These are phyloP conservation scores for Caenorhabditis remanei DNA, from an alignment of 1,140 invertebrate species.

Conservation along the genomic window DNA sequence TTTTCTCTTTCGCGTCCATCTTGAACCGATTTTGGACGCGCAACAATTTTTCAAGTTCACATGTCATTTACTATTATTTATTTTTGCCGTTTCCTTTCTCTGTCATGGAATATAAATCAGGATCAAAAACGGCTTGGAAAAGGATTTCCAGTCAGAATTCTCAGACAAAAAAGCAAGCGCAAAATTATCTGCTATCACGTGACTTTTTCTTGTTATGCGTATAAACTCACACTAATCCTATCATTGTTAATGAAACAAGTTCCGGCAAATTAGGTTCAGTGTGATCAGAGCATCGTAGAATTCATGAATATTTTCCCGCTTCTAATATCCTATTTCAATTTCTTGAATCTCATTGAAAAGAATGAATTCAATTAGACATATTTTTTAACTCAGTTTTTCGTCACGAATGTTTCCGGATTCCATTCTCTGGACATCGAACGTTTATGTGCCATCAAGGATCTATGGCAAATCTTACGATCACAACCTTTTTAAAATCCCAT, in stretches of 20 bases:
- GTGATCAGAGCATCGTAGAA: not conserved
- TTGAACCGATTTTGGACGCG: conserved; percentile 25
- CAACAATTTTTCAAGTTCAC: conserved; percentile 6
- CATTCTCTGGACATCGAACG: too few species aligned
- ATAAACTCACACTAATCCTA: conserved; percentile 17
- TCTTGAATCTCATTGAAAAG: too few species aligned
- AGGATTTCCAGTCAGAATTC: conserved; percentile 7
- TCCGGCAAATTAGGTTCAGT: conserved; percentile 33
- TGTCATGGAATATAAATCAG: not conserved
- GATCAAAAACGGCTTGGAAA: not conserved
- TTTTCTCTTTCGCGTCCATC: conserved; percentile 19
- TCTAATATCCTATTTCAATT: too few species aligned
- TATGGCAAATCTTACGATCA: too few species aligned
- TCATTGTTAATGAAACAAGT: conserved; percentile 17
- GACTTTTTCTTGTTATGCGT: not conserved
- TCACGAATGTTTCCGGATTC: too few species aligned
- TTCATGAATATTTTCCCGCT: too few species aligned
- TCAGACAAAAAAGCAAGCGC: not conserved
- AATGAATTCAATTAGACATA: too few species aligned
- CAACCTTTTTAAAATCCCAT: too few species aligned
- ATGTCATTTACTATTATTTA: not conserved
- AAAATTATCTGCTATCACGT: not conserved
- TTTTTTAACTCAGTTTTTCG: too few species aligned
- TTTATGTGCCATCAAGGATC: too few species aligned
- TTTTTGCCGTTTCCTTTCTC: not conserved